Conservation (phyloP, 23 tunicate genomes). For the Clavelina lepadiformis region DNA sequence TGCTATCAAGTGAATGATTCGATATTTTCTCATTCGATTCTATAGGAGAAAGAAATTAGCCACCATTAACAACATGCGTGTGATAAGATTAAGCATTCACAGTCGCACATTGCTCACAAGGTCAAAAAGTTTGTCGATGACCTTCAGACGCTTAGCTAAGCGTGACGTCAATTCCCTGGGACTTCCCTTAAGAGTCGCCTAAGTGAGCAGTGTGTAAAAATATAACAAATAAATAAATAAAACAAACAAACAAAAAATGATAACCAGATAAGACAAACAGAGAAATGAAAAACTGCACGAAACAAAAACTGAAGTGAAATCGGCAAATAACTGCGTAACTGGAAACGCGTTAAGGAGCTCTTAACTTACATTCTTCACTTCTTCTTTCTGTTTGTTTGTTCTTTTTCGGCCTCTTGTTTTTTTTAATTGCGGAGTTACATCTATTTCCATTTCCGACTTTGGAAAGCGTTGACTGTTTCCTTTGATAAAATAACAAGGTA, state of each 20-base stretch:
- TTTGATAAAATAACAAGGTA: not conserved
- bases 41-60: too few relatives aligned
- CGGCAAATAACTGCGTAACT: too few relatives aligned
- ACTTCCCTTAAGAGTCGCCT: too few relatives aligned
- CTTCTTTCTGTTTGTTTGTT: constrained; percentile 11
- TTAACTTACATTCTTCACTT: constrained; percentile 3
- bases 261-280: too few relatives aligned
- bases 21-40: too few relatives aligned
- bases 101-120: not conserved
- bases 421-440: constrained; percentile 64
- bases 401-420: constrained; percentile 45
- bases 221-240: not conserved
- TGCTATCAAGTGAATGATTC: too few relatives aligned
- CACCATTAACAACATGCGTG: too few relatives aligned
- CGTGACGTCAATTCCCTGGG: constrained; percentile 24
- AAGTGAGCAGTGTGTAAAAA: too few relatives aligned
- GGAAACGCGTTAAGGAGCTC: too few relatives aligned
- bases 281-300: too few relatives aligned
- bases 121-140: constrained; percentile 25
- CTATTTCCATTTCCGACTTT: constrained; percentile 60
- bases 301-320: too few relatives aligned
- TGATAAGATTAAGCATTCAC: not conserved
- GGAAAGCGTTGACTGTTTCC: constrained; percentile 34
- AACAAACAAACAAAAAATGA: not conserved
- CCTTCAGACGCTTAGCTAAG: constrained; percentile 31